Percentiles rank a stretch among this genome's conserved stretches.
Evolutionary conservation across 2,888 invertebrate genomes (phyloP).

Genomic region (Limnephilus rhombicus): DNA sequence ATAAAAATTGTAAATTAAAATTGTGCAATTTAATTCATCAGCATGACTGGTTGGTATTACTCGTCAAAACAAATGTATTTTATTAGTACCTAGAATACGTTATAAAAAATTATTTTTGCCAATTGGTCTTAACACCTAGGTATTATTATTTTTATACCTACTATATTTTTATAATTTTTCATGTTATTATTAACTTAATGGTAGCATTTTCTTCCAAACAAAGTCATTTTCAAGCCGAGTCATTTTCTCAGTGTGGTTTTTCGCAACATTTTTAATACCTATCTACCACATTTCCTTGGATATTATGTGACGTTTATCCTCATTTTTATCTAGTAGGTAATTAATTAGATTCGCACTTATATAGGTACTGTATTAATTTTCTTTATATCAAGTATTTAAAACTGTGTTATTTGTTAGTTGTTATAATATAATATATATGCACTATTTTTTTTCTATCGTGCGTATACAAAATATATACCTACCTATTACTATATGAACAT

Average conservation of each 20-base stretch:
- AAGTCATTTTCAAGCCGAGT: neutral
- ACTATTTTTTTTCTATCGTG: too few relatives aligned
- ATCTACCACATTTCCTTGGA: neutral
- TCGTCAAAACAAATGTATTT: too few relatives aligned
- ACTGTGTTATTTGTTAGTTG: neutral
- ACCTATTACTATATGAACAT: too few relatives aligned
- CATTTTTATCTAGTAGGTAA: neutral
- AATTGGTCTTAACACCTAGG: too few relatives aligned
- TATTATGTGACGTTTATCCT: neutral
- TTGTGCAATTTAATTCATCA: too few relatives aligned
- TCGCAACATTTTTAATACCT: neutral
- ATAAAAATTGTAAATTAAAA: too few relatives aligned
- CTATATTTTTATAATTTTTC: neutral
- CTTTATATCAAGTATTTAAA: neutral
- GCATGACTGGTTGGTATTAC: too few relatives aligned
- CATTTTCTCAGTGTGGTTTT: neutral
- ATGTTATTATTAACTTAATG: neutral
- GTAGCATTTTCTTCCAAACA: neutral
- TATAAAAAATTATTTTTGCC: too few relatives aligned
- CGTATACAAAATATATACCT: too few relatives aligned
- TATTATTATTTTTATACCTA: too few relatives aligned
- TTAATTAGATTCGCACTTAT: neutral
- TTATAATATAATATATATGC: neutral
- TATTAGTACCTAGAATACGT: too few relatives aligned
- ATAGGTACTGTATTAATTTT: too few relatives aligned